Evolutionary conservation across 2,888 invertebrate genomes (phyloP).

Genomic region (Acronicta leporina): DNA sequence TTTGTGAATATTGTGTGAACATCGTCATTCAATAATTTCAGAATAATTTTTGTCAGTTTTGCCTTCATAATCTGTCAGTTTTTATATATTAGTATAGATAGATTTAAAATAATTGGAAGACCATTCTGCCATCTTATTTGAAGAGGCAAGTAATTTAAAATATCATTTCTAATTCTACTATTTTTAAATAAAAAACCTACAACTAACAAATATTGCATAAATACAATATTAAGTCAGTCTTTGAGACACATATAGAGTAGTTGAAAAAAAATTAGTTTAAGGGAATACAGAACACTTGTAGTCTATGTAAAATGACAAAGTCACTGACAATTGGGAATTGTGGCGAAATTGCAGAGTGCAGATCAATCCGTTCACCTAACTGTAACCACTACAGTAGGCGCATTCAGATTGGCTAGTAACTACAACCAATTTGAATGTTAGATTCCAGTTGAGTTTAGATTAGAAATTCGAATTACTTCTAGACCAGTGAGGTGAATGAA

Average conservation of each 20-base stretch:
- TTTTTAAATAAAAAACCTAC: too few species aligned
- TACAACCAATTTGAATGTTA: conserved; percentile 28
- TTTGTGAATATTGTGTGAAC: too few species aligned
- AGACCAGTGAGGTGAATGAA: too few species aligned
- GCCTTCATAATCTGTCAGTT: too few species aligned
- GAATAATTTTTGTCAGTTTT: too few species aligned
- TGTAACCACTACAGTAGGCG: conserved; percentile 57
- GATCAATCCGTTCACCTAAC: conserved; percentile 73
- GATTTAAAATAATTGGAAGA: too few species aligned
- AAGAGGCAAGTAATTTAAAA: too few species aligned
- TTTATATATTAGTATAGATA: too few species aligned
- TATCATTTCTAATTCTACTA: too few species aligned
- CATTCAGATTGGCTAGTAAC: conserved; percentile 51
- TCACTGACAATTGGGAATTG: conserved; percentile 66
- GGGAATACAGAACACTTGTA: conserved; percentile 11
- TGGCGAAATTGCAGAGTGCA: conserved; percentile 74
- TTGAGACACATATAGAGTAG: background rate
- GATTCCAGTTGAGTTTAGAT: conserved; percentile 23
- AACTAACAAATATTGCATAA: too few species aligned
- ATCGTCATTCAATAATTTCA: too few species aligned
- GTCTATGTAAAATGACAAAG: conserved; percentile 63
- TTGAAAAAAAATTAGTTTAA: conserved; percentile 1
- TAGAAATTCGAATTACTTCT: background rate
- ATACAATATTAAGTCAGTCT: background rate
- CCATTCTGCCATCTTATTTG: too few species aligned